Evolutionary conservation across 2,113 vertebrate species (phyloP), one percentile per base, ranked within the genome.

Genomic region (Damaliscus lunatus): DNA sequence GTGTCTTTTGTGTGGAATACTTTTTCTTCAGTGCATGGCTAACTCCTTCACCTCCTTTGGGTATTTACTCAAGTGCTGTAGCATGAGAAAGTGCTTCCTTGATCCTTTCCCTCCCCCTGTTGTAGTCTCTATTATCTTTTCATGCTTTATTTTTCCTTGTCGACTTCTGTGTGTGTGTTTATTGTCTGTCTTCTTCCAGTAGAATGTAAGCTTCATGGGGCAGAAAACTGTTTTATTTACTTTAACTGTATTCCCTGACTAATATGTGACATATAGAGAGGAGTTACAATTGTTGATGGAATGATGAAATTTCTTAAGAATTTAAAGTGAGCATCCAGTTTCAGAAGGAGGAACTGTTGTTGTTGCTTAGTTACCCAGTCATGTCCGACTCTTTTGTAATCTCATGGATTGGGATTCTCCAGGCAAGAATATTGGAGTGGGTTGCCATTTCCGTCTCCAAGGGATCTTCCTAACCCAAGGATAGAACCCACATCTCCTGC

Each of bases 151-250:
- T 83, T 95, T 64, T 96, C 50, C 81, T 50, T 60, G 6, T 31
- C 23, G 55, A 31, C 0, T 67, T 81, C 16, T 50, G 11, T 52
- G 25, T 88, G 16, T 87, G 21, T 88, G 13, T 71, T 40, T 62
- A 57, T 82, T 48, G 31, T 77, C 31, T 88, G 86, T 91, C 48
- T 96, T 21, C 23, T 29, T 86, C 43, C 23, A 64, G 40, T 74
- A 84, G 33, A 94, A 48, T 43, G 46, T 89, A 94, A 93, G 25
- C 33, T 97, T 27, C 5, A 21, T 53, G 53, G 89, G 88, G 19
- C 60, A 96, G 89, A 25, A 23, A 36, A 85, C 88, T 95, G 12
- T 64, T 96, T 96, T 57, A 52, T 92, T 94, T 91, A 33, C 5
- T 60, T 12, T 71, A 71, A 40, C 13, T 74, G 2, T 93, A 48